A percentile compares a stretch with the other conserved stretches of the same genome.
Conservation (phyloP, 30 jellyfish, hydroid and myxozoan genomes). For the Hydractinia echinata region DNA sequence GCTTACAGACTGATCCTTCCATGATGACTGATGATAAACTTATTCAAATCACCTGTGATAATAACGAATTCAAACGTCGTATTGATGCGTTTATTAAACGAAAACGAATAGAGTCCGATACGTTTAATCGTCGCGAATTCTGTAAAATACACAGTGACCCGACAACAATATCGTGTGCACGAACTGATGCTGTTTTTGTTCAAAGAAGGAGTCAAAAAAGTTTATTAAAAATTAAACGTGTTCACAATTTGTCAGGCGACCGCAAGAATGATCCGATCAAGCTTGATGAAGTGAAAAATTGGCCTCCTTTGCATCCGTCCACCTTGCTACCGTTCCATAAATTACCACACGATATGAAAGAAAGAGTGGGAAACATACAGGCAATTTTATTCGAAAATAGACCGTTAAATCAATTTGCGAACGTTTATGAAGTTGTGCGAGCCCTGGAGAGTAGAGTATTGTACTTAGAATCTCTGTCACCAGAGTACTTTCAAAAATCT, state of each 20-base stretch:
- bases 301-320: slow-evolving; percentile 49
- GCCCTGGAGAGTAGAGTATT: slow-evolving; percentile 66
- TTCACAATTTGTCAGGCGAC: slow-evolving; percentile 5
- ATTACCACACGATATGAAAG: slow-evolving; percentile 24
- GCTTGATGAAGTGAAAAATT: neutral
- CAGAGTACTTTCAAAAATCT: slow-evolving; percentile 55
- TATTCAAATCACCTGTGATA: slow-evolving; percentile 44
- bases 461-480: slow-evolving; percentile 75
- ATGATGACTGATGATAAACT: slow-evolving; percentile 25
- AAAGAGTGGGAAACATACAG: slow-evolving; percentile 15
- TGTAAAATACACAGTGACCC: slow-evolving; percentile 51
- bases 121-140: slow-evolving; percentile 78
- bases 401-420: neutral
- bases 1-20: slow-evolving; percentile 32
- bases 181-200: slow-evolving; percentile 92
- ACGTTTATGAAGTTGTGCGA: slow-evolving; percentile 19
- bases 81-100: slow-evolving; percentile 61
- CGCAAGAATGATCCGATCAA: slow-evolving; percentile 4
- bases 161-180: slow-evolving; percentile 78
- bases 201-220: slow-evolving; percentile 89
- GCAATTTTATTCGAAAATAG: neutral
- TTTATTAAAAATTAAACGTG: slow-evolving; percentile 43
- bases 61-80: slow-evolving; percentile 63
- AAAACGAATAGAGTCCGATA: slow-evolving; percentile 74
- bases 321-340: slow-evolving; percentile 13